These are phyloP conservation scores for Monoplex corrugatus DNA, from an alignment of 2,888 invertebrate species.

Conservation along the genomic window DNA sequence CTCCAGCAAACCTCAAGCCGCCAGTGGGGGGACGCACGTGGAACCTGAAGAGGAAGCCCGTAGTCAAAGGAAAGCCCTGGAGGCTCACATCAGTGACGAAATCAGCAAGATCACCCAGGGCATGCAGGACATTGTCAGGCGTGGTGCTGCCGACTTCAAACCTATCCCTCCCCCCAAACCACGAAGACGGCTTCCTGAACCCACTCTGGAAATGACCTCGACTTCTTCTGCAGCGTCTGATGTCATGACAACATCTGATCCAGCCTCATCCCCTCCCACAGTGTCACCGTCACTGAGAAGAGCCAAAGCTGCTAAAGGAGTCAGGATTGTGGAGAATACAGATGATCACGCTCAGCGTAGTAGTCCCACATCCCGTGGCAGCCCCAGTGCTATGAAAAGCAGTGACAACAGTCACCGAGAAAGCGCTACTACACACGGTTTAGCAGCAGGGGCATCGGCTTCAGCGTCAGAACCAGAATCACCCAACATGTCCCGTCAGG, in stretches of 20 bases:
- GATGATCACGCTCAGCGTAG: background rate
- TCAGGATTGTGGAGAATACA: conserved; percentile 3
- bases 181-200: conserved; percentile 73
- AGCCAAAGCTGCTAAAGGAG: conserved; percentile 24
- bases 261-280: conserved; percentile 20
- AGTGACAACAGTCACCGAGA: background rate
- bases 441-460: background rate
- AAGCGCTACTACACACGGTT: background rate
- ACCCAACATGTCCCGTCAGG: conserved; percentile 61
- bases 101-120: conserved; percentile 62
- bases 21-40: background rate
- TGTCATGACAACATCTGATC: conserved; percentile 11
- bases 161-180: conserved; percentile 66
- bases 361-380: background rate
- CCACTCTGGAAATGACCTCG: conserved; percentile 67
- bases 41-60: conserved; percentile 17
- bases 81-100: conserved; percentile 58
- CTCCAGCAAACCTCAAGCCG: background rate
- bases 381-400: background rate
- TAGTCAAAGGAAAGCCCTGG: conserved; percentile 50
- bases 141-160: conserved; percentile 58
- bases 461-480: conserved; percentile 28
- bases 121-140: conserved; percentile 59
- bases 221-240: conserved; percentile 53
- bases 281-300: conserved; percentile 35